Evolutionary conservation across 2,113 vertebrate species (phyloP), one percentile per base, ranked within the genome.

Genomic region (Dascyllus trimaculatus): DNA sequence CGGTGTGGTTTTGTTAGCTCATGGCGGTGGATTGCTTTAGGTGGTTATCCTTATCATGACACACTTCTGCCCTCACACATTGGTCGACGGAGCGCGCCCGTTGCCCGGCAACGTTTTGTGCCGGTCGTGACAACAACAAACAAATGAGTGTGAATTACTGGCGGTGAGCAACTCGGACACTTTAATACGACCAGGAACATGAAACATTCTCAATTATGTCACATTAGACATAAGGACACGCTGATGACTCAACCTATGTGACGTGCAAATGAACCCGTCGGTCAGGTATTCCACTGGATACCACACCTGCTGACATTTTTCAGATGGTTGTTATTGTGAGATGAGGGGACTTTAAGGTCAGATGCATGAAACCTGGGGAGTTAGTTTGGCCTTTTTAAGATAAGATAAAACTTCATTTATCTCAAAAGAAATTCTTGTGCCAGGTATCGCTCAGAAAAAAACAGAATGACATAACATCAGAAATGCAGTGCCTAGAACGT

Each of bases 81-180:
- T 52, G 51, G 67, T 75, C 43, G 3, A 67, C 60, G 0, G 6
- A 59, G 46, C 70, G 25, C 64, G 77, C 54, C 74, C 64, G 92
- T 92, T 93, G 80, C 90, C 62, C 2, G 51, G 92, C 85, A 89
- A 91, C 80, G 6, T 78, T 60, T 78, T 53, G 46, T 51, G 57
- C n/a, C 4, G 32, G 51, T 63, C 4, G 18, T 29, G 29, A 68
- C 82, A 66, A 81, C 83, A 83, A 29, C 64, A 86, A 88, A 89
- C 74, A 88, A 77, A 82, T 40, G 40, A 63, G 32, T 11, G 22
- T 22, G 57, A 82, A 29, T 14, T 53, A 8, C 71, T 62, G 57
- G 71, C 54, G 17, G 35, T 62, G 60, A 54, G 35, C 56, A 21
- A 14, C 48, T 0, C 1, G 19, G 60, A 11, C 19, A 2, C 48